Percentiles rank a stretch among this genome's conserved stretches.
Conservation (phyloP, 2,888 invertebrate genomes). For the Drosophila lutescens region DNA sequence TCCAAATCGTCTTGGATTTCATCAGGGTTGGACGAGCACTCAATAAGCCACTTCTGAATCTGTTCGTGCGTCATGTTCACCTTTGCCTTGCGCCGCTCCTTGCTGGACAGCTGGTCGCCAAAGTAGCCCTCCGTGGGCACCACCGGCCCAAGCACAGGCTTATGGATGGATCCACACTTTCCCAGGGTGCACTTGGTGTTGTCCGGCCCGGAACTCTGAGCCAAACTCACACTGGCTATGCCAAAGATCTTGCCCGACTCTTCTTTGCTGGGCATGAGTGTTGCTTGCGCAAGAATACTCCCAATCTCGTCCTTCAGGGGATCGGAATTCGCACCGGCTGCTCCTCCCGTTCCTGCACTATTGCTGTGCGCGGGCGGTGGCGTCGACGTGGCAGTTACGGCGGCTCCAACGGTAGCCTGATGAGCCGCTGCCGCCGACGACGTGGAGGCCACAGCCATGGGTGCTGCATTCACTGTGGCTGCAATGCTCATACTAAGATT, state of each 20-base stretch:
- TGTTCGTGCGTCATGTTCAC: slow-evolving; percentile 89
- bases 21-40: slow-evolving; percentile 86
- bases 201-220: slow-evolving; percentile 84
- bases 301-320: slow-evolving; percentile 83
- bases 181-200: slow-evolving; percentile 85
- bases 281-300: slow-evolving; percentile 81
- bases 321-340: slow-evolving; percentile 59
- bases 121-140: slow-evolving; percentile 84
- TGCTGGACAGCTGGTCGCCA: slow-evolving; percentile 83
- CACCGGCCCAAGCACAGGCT: slow-evolving; percentile 84
- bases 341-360: slow-evolving; percentile 1
- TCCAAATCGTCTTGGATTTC: slow-evolving; percentile 84
- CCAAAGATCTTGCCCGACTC: slow-evolving; percentile 85
- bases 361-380: slow-evolving; percentile 26
- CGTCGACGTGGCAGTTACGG: slow-evolving; percentile 34
- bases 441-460: slow-evolving; percentile 57
- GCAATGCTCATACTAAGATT: slow-evolving; percentile 53
- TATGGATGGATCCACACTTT: slow-evolving; percentile 84
- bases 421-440: slow-evolving; percentile 62
- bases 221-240: slow-evolving; percentile 84
- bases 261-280: slow-evolving; percentile 84
- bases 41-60: slow-evolving; percentile 88
- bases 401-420: slow-evolving; percentile 10
- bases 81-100: slow-evolving; percentile 86
- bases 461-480: slow-evolving; percentile 31